phyloP scores from a whole-genome alignment of 2,888 invertebrate species.

The Ceramica pisi region DNA sequence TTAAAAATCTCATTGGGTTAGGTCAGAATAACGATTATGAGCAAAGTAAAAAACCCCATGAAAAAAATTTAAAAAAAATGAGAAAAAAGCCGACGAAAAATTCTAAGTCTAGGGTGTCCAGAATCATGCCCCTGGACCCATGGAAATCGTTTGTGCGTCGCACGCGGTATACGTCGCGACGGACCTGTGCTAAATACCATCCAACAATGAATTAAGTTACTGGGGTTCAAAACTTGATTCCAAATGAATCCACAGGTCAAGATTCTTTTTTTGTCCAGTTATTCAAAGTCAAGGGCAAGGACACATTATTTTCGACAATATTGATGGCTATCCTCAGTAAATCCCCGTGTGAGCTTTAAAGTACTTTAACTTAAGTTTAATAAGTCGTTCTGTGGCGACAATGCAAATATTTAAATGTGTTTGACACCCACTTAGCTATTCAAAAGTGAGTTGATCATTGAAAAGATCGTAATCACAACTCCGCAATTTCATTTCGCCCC shows the following conservation, averaged over 20 bases:
- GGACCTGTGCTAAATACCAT: neutral
- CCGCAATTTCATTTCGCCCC: constrained; percentile 86
- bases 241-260: neutral
- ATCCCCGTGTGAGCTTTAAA: constrained; percentile 11
- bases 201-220: neutral
- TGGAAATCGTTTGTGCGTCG: too few relatives aligned
- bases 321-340: constrained; percentile 4
- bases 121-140: too few relatives aligned
- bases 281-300: constrained; percentile 31
- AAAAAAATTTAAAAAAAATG: too few relatives aligned
- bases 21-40: too few relatives aligned
- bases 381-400: constrained; percentile 50
- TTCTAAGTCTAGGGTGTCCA: too few relatives aligned
- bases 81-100: too few relatives aligned
- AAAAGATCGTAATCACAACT: constrained; percentile 81
- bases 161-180: too few relatives aligned
- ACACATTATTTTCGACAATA: constrained; percentile 1
- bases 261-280: constrained; percentile 13
- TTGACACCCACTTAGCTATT: constrained; percentile 74
- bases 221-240: constrained; percentile 5
- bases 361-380: constrained; percentile 29
- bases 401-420: constrained; percentile 69
- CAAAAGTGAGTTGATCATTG: constrained; percentile 80
- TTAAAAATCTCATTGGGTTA: too few relatives aligned
- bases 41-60: too few relatives aligned